Percentiles rank a stretch among this genome's conserved stretches.
Evolutionary conservation across 2,888 invertebrate species (phyloP).

Genomic region (Idaea aversata): DNA sequence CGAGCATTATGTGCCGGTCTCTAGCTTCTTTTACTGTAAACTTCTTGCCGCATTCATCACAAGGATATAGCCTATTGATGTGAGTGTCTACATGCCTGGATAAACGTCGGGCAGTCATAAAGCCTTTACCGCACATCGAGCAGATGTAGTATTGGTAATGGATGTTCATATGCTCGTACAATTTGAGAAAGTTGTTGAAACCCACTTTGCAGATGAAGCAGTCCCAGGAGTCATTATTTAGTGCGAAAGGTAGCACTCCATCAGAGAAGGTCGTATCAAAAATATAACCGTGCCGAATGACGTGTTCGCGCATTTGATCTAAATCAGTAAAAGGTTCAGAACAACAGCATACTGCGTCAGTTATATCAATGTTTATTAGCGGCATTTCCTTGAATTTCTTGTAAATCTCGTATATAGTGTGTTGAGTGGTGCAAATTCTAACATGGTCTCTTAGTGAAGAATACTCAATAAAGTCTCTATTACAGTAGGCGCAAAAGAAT

Average conservation of each 20-base stretch:
- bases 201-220: constrained; percentile 59
- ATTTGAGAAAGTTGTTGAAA: constrained; percentile 67
- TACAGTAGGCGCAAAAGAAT: constrained; percentile 70
- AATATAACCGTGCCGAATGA: constrained; percentile 53
- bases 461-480: constrained; percentile 61
- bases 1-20: constrained; percentile 62
- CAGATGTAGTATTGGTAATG: constrained; percentile 74
- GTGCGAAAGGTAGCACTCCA: constrained; percentile 61
- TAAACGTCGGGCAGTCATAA: constrained; percentile 64
- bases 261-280: constrained; percentile 59
- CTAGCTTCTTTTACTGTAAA: constrained; percentile 64
- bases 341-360: constrained; percentile 55
- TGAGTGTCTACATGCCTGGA: constrained; percentile 71
- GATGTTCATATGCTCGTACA: constrained; percentile 71
- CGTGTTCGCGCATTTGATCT: constrained; percentile 56
- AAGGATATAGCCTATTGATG: constrained; percentile 63
- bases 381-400: constrained; percentile 71
- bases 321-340: constrained; percentile 43
- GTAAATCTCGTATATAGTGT: constrained; percentile 62
- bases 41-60: constrained; percentile 57
- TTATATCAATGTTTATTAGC: constrained; percentile 65
- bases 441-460: constrained; percentile 55
- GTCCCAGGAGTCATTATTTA: constrained; percentile 64
- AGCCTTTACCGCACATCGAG: constrained; percentile 69
- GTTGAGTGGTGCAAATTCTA: constrained; percentile 46